These are phyloP conservation scores for Cantharis rufa DNA, from an alignment of 2,888 invertebrate genomes.

Conservation along the genomic window DNA sequence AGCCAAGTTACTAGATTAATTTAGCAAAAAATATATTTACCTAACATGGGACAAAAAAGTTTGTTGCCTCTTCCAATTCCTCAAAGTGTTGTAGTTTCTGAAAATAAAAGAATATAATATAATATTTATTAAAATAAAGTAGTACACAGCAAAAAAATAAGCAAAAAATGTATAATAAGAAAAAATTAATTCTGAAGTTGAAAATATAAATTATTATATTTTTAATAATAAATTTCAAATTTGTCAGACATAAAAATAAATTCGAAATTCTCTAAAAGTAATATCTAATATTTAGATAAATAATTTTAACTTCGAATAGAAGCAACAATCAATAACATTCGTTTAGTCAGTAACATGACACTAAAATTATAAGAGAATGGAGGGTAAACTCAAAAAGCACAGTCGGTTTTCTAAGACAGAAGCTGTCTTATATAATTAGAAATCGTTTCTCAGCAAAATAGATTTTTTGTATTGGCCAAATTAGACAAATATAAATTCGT, in stretches of 20 bases:
- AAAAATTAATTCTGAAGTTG: too few species aligned
- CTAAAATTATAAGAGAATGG: background rate
- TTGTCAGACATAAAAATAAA: too few species aligned
- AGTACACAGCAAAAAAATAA: too few species aligned
- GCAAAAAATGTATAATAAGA: too few species aligned
- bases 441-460: background rate
- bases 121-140: too few species aligned
- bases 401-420: background rate
- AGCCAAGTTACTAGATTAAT: background rate
- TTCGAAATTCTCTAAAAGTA: too few species aligned
- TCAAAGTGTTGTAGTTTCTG: background rate
- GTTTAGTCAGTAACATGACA: background rate
- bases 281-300: background rate
- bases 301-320: background rate
- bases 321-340: background rate
- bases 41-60: background rate
- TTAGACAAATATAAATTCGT: background rate
- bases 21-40: background rate
- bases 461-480: background rate
- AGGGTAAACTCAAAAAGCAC: background rate
- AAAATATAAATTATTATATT: too few species aligned
- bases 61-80: background rate
- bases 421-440: background rate
- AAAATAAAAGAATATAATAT: too few species aligned
- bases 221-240: too few species aligned